These are phyloP conservation scores for Gambelia wislizenii DNA, from an alignment of 2,797 vertebrate species.

Conservation along the genomic window DNA sequence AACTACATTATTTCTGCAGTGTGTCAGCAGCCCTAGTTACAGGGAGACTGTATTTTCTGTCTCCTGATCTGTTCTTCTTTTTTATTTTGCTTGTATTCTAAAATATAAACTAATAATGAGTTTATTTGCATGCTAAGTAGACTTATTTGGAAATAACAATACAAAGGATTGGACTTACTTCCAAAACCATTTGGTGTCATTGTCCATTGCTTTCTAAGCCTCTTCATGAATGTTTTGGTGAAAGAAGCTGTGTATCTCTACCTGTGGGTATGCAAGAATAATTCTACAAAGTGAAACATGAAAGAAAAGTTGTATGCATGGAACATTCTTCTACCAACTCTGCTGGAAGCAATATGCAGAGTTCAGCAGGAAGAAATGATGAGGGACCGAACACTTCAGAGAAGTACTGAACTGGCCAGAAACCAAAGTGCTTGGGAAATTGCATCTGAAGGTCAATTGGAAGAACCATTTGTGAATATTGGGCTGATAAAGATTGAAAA, in stretches of 20 bases:
- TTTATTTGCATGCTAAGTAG: not conserved
- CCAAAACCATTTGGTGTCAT: not conserved
- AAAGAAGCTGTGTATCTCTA: not conserved
- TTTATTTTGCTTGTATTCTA: not conserved
- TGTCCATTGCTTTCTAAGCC: not conserved
- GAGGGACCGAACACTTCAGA: not conserved
- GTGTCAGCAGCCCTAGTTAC: too few relatives aligned
- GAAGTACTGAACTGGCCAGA: constrained; percentile 36
- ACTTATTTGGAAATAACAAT: not conserved
- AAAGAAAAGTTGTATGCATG: not conserved
- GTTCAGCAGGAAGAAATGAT: constrained; percentile 29
- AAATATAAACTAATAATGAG: not conserved
- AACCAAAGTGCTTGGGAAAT: constrained; percentile 13
- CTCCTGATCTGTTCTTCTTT: not conserved
- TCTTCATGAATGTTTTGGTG: not conserved
- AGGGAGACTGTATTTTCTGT: not conserved
- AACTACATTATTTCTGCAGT: too few relatives aligned
- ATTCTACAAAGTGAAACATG: not conserved
- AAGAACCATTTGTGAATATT: constrained; percentile 32
- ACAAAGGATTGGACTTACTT: not conserved
- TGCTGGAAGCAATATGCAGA: not conserved
- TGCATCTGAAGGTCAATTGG: constrained; percentile 44
- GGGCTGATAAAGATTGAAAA: constrained; percentile 31
- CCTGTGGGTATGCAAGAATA: too few relatives aligned
- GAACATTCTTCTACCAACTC: not conserved